Evolutionary conservation across 2,888 invertebrate species (phyloP).

Genomic region (Limnephilus rhombicus): DNA sequence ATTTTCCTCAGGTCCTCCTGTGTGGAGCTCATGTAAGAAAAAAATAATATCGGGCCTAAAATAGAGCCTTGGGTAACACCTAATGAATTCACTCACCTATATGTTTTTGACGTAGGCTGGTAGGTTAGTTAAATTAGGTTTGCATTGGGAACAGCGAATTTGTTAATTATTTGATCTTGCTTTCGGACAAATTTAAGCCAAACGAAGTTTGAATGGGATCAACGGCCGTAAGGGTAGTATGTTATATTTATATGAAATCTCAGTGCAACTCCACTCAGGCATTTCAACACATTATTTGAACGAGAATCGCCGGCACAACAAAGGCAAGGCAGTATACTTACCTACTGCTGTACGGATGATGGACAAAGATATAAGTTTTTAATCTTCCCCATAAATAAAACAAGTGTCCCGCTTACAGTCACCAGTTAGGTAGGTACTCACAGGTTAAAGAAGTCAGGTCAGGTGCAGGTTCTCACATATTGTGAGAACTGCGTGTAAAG

Average conservation of each 20-base stretch:
- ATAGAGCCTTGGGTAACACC: no score
- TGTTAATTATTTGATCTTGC: not conserved
- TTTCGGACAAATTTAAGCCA: not conserved
- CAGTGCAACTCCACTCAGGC: not conserved
- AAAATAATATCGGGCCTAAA: no score
- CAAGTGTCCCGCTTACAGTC: slow-evolving; percentile 7
- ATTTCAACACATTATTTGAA: not conserved
- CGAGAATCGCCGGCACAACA: slow-evolving; percentile 20
- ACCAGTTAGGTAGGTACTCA: not conserved
- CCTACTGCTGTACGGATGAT: not conserved
- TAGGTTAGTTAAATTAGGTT: not conserved
- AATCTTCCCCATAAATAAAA: slow-evolving; percentile 17
- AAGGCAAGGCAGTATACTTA: not conserved
- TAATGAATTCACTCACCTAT: no score
- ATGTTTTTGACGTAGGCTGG: no score
- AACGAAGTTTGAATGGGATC: not conserved
- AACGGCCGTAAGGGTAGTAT: not conserved
- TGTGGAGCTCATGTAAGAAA: no score
- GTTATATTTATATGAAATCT: not conserved
- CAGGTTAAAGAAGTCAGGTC: not conserved
- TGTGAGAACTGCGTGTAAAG: slow-evolving; percentile 1
- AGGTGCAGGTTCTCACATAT: slow-evolving; percentile 9
- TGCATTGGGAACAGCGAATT: not conserved
- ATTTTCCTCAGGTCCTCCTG: no score
- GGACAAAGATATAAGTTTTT: slow-evolving; percentile 30